Base-by-base conservation (phyloP, 1,140 invertebrate genomes). In the Rhynchophorus ferrugineus region DNA sequence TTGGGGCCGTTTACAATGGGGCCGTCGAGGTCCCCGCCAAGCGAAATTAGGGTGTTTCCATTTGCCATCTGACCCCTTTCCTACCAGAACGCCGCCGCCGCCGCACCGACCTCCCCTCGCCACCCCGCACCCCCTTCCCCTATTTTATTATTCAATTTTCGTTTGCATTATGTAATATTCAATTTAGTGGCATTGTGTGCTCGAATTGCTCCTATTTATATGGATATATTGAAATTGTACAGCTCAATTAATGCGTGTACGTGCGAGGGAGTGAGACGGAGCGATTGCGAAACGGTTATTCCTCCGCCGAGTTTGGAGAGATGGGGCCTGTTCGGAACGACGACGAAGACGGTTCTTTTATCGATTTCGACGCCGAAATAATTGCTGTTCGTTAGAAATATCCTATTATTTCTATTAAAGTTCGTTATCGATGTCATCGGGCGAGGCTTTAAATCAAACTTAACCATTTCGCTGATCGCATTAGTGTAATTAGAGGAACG, bases 151-250 rank as follows among this genome's bases (percentile, higher is more conserved):
- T 61, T 61, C 60, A 61, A 55, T 61, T 59, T 61, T 61, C 60
- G 60, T 61, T 58, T 59, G 60, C 60, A 61, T 57, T 61, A 58
- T 59, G 54, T 61, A 61, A 61, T 61, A 61, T 59, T 61, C 60
- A 61, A 61, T 61, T 61, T 61, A 60, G 60, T 57, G 55, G 57
- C 59, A 60, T 61, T 61, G 60, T 61, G 56, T 49, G 60, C 52
- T 58, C 43, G 60, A 60, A 61, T 61, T 61, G 60, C 60, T 55
- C 52, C 60, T 61, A 60, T 61, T 61, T 61, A 61, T 60, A 58
- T 61, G 58, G 53, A 61, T 61, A 61, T 61, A 61, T 61, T 59
- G 60, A 61, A 61, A 61, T 60, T 58, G 57, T 60, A 60, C 60
- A 60, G 58, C 60, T 61, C 60, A 61, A 61, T 61, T 61, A 61